Conservation (phyloP, 2,113 vertebrate genomes). For the Eulacestoma nigropectus region DNA sequence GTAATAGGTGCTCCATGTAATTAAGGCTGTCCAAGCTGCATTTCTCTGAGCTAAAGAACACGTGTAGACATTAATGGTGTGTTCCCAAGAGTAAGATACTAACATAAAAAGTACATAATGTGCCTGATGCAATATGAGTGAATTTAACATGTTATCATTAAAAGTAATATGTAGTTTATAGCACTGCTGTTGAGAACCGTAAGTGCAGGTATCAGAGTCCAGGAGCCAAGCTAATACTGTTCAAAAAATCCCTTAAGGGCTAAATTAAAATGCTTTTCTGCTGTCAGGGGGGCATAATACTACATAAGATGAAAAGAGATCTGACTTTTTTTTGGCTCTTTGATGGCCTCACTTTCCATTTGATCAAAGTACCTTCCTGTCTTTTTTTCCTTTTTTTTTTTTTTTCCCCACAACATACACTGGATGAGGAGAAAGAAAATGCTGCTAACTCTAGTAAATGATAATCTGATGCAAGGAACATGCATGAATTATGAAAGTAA, state of each 20-base stretch:
- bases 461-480: background rate
- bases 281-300: background rate
- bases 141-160: background rate
- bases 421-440: background rate
- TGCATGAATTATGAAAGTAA: background rate
- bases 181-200: background rate
- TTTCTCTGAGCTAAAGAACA: slow-evolving; percentile 1
- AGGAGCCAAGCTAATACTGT: background rate
- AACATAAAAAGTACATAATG: background rate
- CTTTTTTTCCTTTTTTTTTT: background rate
- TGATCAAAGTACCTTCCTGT: background rate
- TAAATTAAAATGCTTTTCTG: background rate
- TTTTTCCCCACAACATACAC: background rate
- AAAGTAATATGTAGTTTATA: background rate
- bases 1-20: background rate
- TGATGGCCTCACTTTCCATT: background rate
- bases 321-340: background rate
- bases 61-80: background rate
- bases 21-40: background rate
- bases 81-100: background rate
- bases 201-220: background rate
- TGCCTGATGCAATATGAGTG: background rate
- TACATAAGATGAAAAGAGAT: background rate
- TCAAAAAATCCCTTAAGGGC: background rate
- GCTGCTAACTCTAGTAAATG: background rate